Evolutionary conservation across 2,797 vertebrate genomes (phyloP).

Genomic region (Kryptolebias ocellatus): DNA sequence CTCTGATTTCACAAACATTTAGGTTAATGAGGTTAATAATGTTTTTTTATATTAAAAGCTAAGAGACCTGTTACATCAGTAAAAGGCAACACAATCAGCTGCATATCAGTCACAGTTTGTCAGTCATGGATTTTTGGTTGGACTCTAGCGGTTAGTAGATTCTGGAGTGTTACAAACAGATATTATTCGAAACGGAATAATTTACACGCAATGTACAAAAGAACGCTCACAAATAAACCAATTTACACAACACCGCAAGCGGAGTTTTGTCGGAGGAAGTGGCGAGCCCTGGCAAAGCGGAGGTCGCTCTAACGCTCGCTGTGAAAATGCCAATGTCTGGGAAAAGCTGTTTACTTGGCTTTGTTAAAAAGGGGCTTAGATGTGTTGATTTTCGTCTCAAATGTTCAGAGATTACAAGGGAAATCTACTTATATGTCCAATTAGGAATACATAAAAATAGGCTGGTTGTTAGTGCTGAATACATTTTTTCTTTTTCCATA

Average conservation of each 20-base stretch:
- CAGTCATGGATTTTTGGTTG: slow-evolving; percentile 69
- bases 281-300: slow-evolving; percentile 47
- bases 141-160: slow-evolving; percentile 71
- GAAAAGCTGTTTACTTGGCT: slow-evolving; percentile 48
- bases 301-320: slow-evolving; percentile 63
- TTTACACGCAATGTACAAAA: slow-evolving; percentile 50
- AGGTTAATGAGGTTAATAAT: slow-evolving; percentile 29
- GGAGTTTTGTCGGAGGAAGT: slow-evolving; percentile 48
- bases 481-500: slow-evolving; percentile 53
- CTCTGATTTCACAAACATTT: slow-evolving; percentile 37
- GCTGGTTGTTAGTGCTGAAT: slow-evolving; percentile 59
- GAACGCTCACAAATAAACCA: slow-evolving; percentile 35
- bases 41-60: slow-evolving; percentile 32
- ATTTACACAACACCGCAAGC: slow-evolving; percentile 16
- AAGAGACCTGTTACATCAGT: slow-evolving; percentile 36
- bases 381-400: slow-evolving; percentile 40
- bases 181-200: slow-evolving; percentile 70
- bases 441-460: slow-evolving; percentile 29
- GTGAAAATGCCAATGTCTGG: slow-evolving; percentile 68
- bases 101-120: slow-evolving; percentile 76
- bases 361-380: slow-evolving; percentile 60
- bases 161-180: slow-evolving; percentile 59
- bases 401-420: slow-evolving; percentile 38
- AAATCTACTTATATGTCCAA: slow-evolving; percentile 18
- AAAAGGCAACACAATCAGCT: slow-evolving; percentile 47